Percentiles rank a stretch among this genome's conserved stretches.
Conservation (phyloP, 2,888 invertebrate species). For the Ceratothoa steindachneri region DNA sequence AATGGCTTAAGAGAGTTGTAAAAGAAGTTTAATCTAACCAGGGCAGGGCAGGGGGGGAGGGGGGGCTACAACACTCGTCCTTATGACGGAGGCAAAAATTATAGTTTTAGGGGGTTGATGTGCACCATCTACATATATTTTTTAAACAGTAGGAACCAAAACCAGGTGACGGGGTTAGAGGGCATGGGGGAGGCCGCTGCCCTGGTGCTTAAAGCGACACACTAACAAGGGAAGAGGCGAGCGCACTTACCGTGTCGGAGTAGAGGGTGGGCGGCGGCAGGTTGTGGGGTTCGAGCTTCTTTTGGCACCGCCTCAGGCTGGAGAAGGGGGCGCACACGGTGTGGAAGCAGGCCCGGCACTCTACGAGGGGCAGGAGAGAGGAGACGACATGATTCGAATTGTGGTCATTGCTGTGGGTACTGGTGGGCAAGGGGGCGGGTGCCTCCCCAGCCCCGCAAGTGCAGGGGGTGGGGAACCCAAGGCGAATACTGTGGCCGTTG, state of each 20-base stretch:
- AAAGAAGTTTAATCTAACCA: too few species aligned
- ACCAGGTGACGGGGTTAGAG: too few species aligned
- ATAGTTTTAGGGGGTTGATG: too few species aligned
- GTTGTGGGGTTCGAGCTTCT: constrained; percentile 49
- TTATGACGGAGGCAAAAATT: too few species aligned
- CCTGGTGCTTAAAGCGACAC: too few species aligned
- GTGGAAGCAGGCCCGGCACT: constrained; percentile 65
- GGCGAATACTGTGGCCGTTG: constrained; percentile 22
- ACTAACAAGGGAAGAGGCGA: too few species aligned
- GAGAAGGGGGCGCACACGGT: constrained; percentile 57
- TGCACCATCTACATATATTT: too few species aligned
- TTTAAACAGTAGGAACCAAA: too few species aligned
- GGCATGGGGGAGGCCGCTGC: too few species aligned
- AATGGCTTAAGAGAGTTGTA: too few species aligned
- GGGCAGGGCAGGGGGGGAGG: too few species aligned
- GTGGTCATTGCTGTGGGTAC: constrained; percentile 11
- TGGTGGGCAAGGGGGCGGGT: constrained; percentile 15
- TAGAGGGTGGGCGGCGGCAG: constrained; percentile 50
- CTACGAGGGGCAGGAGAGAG: constrained; percentile 54
- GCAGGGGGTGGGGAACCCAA: neutral
- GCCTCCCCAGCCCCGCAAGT: constrained; percentile 3
- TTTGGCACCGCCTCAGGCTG: constrained; percentile 26
- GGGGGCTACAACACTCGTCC: too few species aligned
- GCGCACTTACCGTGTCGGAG: constrained; percentile 52
- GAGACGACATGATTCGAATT: constrained; percentile 36